A percentile compares a stretch with the other conserved stretches of the same genome.
phyloP scores from a whole-genome alignment of 1,140 invertebrate genomes.

The Drosophila miranda region DNA sequence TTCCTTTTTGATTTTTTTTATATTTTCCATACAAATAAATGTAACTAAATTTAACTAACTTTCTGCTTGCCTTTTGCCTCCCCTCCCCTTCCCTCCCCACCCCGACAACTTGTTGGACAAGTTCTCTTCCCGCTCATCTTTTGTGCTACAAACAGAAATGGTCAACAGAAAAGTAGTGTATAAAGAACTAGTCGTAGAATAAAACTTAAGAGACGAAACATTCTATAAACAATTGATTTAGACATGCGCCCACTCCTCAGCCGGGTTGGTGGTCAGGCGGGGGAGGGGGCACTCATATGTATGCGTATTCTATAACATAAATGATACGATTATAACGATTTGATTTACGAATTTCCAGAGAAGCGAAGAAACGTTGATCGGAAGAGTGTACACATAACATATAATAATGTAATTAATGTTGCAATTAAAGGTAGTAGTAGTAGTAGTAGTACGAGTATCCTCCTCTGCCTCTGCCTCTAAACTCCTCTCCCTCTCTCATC shows the following conservation, averaged over 20 bases:
- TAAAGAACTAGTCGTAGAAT: conserved; percentile 38
- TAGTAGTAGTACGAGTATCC: conserved; percentile 37
- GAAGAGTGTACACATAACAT: conserved; percentile 38
- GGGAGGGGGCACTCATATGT: conserved; percentile 54
- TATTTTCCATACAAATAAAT: conserved; percentile 72
- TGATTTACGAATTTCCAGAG: conserved; percentile 23
- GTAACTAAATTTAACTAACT: conserved; percentile 78
- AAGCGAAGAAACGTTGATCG: conserved; percentile 40
- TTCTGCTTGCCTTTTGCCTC: conserved; percentile 23
- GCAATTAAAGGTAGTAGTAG: conserved; percentile 35
- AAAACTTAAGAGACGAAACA: conserved; percentile 34
- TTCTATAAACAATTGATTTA: conserved; percentile 60
- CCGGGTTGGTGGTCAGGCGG: too few species aligned
- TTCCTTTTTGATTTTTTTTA: conserved; percentile 22
- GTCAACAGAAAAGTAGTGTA: conserved; percentile 44
- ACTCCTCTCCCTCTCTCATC: conserved; percentile 7
- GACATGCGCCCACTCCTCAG: conserved; percentile 16
- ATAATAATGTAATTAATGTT: conserved; percentile 26
- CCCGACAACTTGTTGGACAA: conserved; percentile 70
- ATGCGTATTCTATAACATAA: conserved; percentile 72
- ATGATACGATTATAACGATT: conserved; percentile 16
- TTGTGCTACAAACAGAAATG: conserved; percentile 70
- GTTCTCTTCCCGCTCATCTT: conserved; percentile 29
- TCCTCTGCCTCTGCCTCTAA: conserved; percentile 28
- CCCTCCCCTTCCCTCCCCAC: neutral